Evolutionary conservation across 1,140 invertebrate genomes (phyloP), one percentile per base, ranked within the genome.

Genomic region (Caenorhabditis inopinata): DNA sequence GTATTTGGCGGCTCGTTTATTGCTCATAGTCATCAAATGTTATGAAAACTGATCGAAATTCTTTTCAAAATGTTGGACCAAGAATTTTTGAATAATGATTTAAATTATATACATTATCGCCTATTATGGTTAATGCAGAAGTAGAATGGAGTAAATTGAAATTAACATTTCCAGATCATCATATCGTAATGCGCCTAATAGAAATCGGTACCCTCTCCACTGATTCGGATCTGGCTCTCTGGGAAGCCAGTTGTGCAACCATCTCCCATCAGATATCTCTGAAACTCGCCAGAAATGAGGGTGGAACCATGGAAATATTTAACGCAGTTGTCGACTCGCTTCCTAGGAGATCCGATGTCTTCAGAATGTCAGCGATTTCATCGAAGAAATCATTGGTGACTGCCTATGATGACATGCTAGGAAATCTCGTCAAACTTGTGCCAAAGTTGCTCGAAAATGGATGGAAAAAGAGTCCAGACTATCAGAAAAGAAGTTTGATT

Each of bases 391-490:
- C 32, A 7, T 21, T 35, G 58, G 32, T 21, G 32, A 21, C 11
- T 2, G 58, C 58, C 11, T 18, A 68, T 42, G 32, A 21, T 9
- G 38, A 68, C 4, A 9, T 68, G 21, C 3, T 68, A 3, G 32
- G 21, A 25, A 68, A 38, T 18, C 11, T 68, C 0, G 2, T 9
- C 6, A 42, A 68, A 68, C 35, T 21, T 21, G 27, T 68, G 9
- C 58, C 58, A 12, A 38, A 38, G 35, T 38, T 68, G 32, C 1
- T 68, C 3, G 58, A 68, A 68, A 68, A 21, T n/a, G 58, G 58
- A 21, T 68, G 58, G 58, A 68, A 68, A 21, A 68, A 68, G 32
- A 68, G 58, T 68, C 58, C 58, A 18, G 58, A 68, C n/a, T 68
- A 38, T 68, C 58, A 68, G 58, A 68, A 68, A 21, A 38, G 11